Base-by-base conservation (phyloP, 1,140 invertebrate genomes). In the Conopomorpha cramerella region DNA sequence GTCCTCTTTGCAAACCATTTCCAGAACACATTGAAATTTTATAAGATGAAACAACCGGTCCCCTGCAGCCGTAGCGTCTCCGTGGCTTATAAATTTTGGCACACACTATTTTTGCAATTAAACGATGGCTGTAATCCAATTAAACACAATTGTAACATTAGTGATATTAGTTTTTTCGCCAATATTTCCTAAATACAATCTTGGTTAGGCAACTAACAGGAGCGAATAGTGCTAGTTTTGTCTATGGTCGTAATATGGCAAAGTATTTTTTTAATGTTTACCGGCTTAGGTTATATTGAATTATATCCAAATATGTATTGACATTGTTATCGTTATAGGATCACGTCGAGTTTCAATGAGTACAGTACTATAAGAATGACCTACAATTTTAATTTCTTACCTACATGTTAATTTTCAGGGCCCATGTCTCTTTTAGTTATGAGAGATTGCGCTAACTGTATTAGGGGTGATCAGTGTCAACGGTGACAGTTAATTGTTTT, bases 1-100 rank as follows among this genome's bases (percentile, higher is more conserved):
- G 83, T 91, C 89, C 85, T 94, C 91, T 85, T 95, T 94, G 86
- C 88, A 92, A 86, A 95, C 90, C 93, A 96, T 95, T 76, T 76
- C 71, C 71, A 76, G 71, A 72, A 76, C 67, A 76, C 71, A 72
- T 76, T 76, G 71, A 76, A 63, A 76, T 71, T 76, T 71, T 62
- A 68, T 64, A 66, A 67, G 56, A 67, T 67, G 61, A 76, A 65
- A 67, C 68, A 76, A 76, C 71, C 70, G 67, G 64, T 70, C 70
- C 58, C 61, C 60, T 72, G 56, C 59, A 60, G 59, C 57, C 57
- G 62, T 56, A 57, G 59, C 57, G 54, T 57, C 51, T 54, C 55
- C 54, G 56, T 62, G 46, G 42, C 49, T 65, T 72, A 67, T 59
- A 49, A 63, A 61, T 57, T 63, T 68, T 65, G 60, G 57, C 62